These are phyloP conservation scores for Flexamia atlantica DNA, from an alignment of 2,888 invertebrate species.

Conservation along the genomic window DNA sequence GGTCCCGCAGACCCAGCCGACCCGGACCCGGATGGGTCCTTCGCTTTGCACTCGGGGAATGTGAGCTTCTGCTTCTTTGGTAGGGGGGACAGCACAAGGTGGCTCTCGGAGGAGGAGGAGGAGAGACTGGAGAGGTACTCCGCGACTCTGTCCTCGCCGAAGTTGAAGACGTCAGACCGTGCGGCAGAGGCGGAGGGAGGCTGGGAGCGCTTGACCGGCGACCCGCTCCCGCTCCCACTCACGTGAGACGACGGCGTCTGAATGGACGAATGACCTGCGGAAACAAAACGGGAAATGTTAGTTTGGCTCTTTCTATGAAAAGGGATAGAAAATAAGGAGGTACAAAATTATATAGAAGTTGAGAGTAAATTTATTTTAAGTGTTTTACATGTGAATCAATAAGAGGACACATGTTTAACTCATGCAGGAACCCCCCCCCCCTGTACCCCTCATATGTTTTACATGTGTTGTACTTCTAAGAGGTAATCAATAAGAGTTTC, in stretches of 20 bases:
- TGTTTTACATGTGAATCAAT: too few relatives aligned
- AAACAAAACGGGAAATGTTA: too few relatives aligned
- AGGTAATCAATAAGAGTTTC: too few relatives aligned
- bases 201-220: conserved; percentile 50
- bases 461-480: too few relatives aligned
- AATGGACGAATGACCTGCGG: conserved; percentile 70
- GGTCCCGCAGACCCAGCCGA: conserved; percentile 35
- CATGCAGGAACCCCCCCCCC: too few relatives aligned
- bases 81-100: conserved; percentile 41
- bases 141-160: conserved; percentile 76
- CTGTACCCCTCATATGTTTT: too few relatives aligned
- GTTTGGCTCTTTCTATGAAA: too few relatives aligned
- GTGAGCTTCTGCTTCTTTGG: conserved; percentile 58
- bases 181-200: conserved; percentile 68
- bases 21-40: neutral
- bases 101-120: conserved; percentile 73
- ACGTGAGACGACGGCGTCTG: conserved; percentile 70
- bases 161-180: conserved; percentile 75
- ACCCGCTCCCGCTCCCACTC: conserved; percentile 66
- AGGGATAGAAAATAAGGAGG: too few relatives aligned
- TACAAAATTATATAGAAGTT: too few relatives aligned
- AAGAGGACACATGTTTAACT: too few relatives aligned
- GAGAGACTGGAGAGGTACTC: conserved; percentile 77
- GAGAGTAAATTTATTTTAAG: too few relatives aligned
- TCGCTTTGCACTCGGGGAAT: conserved; percentile 49